A percentile compares a stretch with the other conserved stretches of the same genome.
phyloP scores from a whole-genome alignment of 2,797 vertebrate genomes.

The Pagetopsis macropterus region DNA sequence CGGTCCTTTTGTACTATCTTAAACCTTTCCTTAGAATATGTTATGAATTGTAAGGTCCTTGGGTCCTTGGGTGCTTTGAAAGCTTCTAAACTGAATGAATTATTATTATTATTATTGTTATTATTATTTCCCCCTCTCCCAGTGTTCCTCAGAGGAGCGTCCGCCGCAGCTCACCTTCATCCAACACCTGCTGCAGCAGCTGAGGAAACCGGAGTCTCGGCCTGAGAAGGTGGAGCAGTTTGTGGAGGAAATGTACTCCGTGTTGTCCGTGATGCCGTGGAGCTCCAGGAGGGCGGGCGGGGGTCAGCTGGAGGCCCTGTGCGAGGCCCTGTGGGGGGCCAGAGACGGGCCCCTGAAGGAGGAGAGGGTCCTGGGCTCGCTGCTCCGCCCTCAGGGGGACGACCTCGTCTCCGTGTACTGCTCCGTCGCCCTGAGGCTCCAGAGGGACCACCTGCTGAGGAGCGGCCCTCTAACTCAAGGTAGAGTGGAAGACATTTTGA shows the following conservation, averaged over 20 bases:
- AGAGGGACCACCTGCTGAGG: constrained; percentile 82
- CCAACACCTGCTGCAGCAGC: constrained; percentile 83
- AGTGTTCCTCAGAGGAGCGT: constrained; percentile 39
- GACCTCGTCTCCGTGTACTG: constrained; percentile 85
- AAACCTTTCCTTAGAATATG: too few relatives aligned
- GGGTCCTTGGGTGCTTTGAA: too few relatives aligned
- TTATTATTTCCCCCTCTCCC: constrained; percentile 29
- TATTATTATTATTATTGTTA: too few relatives aligned
- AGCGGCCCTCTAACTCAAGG: constrained; percentile 80
- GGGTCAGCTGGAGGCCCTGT: constrained; percentile 84
- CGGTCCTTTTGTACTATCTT: too few relatives aligned
- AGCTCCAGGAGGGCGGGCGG: constrained; percentile 63
- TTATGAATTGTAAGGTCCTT: too few relatives aligned
- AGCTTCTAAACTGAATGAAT: too few relatives aligned
- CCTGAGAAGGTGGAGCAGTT: constrained; percentile 59
- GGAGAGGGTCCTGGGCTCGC: constrained; percentile 86
- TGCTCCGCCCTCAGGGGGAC: constrained; percentile 84
- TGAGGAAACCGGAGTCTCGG: constrained; percentile 68
- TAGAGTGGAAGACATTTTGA: constrained; percentile 47
- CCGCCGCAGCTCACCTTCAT: constrained; percentile 86
- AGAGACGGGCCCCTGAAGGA: constrained; percentile 85
- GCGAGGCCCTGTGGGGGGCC: constrained; percentile 85
- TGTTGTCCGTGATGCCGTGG: constrained; percentile 85
- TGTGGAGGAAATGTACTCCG: constrained; percentile 84
- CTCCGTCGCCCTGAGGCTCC: constrained; percentile 82